Base-by-base conservation (phyloP, 2,797 vertebrate genomes). In the Poecilia gillii region DNA sequence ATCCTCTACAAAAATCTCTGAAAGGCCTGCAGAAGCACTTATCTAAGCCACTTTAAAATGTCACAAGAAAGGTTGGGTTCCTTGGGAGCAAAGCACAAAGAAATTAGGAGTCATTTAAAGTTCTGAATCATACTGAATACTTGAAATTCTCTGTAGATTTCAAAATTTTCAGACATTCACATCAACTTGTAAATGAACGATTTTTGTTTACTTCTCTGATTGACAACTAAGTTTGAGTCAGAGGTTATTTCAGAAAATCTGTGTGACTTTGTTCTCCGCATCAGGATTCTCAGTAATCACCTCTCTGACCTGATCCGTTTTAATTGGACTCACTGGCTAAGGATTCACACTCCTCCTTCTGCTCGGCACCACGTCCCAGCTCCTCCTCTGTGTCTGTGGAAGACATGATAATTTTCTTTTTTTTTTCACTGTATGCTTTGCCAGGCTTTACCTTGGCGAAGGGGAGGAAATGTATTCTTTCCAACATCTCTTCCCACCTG, bases 291-390 rank as follows among this genome's bases (percentile, higher is more conserved):
- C 53, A 59, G 53, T 59, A 46, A 62, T 64, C 28, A 64, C 57
- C 74, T 75, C 18, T 75, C 57, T 64, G 74, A 6, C 57, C 28
- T 64, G 18, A 5, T 75, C 28, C 47, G 9, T 62, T 46, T 46
- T 75, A 75, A 75, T 47, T 75, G 57, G 43, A 47, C 28, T 55
- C 33, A 55, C 33, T 14, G 49, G 6, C 72, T 36, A 31, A 74
- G 49, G 49, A 55, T n/a, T 73, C 49, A 41, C 49, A 23, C 41
- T 64, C 9, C 14, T 1, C 14, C 45, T 75, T 33, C 45, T 75
- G 41, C 41, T 75, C 41, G 47, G 57, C 57, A 33, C 13, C 55
- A 75, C n/a, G 20, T 25, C 55, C 11, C 43, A 62, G 74, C 33
- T 31, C 23, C 74, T 62, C 28, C 28, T 7, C 57, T 47, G 43